phyloP scores from a whole-genome alignment of 2,113 vertebrate species.

The mouse (Mus musculus) region GRCm39 chr14:119327501-119328000 shows the following conservation, averaged over 20 bases:
- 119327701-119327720: not conserved
- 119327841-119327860: not conserved
- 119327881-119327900: not conserved
- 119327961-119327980: not conserved
- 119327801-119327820: not conserved
- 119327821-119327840: not conserved
- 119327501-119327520: not conserved
- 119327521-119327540: not conserved
- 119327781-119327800: not conserved
- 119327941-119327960: not conserved
- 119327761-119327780: not conserved
- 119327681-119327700: not conserved
- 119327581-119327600: not conserved
- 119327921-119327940: not conserved
- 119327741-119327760: no score
- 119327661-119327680: not conserved
- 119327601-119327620: not conserved
- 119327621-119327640: not conserved
- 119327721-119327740: not conserved
- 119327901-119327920: not conserved
- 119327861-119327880: not conserved
- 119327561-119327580: not conserved
- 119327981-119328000: not conserved
- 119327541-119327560: not conserved
- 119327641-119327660: not conserved